Conservation (phyloP, 2,113 vertebrate genomes). For the Tetrao urogallus region DNA sequence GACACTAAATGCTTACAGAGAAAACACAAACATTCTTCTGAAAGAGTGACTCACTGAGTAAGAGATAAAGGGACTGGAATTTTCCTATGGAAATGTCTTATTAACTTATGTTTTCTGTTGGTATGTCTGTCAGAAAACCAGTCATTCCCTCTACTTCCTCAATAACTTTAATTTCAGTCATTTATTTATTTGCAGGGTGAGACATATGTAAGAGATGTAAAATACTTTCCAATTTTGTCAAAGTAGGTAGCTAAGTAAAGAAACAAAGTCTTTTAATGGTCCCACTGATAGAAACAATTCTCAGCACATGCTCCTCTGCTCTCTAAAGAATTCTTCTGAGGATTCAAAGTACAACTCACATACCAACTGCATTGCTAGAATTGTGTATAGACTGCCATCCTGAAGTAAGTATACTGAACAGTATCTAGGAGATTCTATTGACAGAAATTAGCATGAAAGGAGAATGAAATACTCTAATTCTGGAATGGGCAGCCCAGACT, state of each 20-base stretch:
- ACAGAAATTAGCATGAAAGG: not conserved
- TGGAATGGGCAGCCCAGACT: not conserved
- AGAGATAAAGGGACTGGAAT: conserved; percentile 61
- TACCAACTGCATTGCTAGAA: not conserved
- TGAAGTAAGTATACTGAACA: not conserved
- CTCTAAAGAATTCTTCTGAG: not conserved
- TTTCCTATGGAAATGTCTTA: conserved; percentile 54
- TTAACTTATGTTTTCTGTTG: conserved; percentile 17
- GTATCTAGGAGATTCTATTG: not conserved
- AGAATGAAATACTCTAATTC: not conserved
- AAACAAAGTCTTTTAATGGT: not conserved
- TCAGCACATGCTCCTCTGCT: not conserved
- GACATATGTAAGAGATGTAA: not conserved
- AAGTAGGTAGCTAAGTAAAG: not conserved
- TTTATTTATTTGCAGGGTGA: not conserved
- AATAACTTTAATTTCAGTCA: not conserved
- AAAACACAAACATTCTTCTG: conserved; percentile 47
- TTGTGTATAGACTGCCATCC: not conserved
- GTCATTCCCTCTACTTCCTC: not conserved
- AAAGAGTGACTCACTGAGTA: conserved; percentile 39
- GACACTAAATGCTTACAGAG: conserved; percentile 22
- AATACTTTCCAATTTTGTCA: not conserved
- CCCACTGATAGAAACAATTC: not conserved
- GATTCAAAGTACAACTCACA: not conserved
- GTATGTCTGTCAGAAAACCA: conserved; percentile 18